phyloP scores from a whole-genome alignment of 2,113 vertebrate species.

The Cacatua alba region DNA sequence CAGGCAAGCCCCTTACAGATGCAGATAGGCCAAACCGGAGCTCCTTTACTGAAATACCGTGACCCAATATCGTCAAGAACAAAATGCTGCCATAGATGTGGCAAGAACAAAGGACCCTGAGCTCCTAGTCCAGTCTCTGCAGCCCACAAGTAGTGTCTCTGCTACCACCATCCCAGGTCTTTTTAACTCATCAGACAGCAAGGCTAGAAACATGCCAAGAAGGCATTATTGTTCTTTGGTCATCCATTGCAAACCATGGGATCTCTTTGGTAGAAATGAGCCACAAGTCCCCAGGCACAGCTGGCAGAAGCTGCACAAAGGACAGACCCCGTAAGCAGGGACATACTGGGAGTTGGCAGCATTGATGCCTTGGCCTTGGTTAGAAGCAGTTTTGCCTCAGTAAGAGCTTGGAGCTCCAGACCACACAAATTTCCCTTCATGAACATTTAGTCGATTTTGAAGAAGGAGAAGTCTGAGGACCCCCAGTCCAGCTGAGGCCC shows the following conservation, averaged over 20 bases:
- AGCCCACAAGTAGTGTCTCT: background rate
- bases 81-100: background rate
- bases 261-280: background rate
- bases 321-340: accelerated
- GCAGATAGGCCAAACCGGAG: background rate
- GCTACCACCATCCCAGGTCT: too few species aligned
- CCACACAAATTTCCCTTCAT: accelerated
- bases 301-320: too few species aligned
- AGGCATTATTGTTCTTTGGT: background rate
- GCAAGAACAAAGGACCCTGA: background rate
- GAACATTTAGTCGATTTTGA: background rate
- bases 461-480: accelerated
- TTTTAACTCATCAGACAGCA: background rate
- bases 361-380: background rate
- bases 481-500: accelerated
- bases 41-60: background rate
- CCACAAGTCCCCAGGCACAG: background rate
- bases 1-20: background rate
- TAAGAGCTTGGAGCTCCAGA: background rate
- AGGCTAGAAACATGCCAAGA: background rate
- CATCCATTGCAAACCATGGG: accelerated
- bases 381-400: background rate
- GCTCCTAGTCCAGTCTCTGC: background rate
- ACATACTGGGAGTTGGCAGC: background rate
- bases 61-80: background rate